phyloP scores from a whole-genome alignment of 2,113 vertebrate species.

The Phrynocephalus versicolor region DNA sequence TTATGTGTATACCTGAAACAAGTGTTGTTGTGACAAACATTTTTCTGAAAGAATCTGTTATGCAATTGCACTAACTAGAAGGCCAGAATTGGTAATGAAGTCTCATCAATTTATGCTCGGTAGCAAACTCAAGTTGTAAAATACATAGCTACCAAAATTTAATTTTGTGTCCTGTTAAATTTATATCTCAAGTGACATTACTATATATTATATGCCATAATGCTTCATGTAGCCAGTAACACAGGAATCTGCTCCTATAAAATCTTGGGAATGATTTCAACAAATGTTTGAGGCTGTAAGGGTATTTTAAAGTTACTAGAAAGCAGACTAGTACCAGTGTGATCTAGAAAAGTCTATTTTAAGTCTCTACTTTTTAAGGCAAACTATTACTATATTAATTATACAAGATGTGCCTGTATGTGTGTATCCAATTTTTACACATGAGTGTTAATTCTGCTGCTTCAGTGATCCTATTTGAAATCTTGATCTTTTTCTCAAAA shows the following conservation, averaged over 20 bases:
- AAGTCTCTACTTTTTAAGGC: slow-evolving; percentile 29
- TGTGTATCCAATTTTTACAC: slow-evolving; percentile 45
- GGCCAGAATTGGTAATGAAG: neutral
- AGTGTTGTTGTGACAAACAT: neutral
- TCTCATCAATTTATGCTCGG: neutral
- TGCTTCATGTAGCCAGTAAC: neutral
- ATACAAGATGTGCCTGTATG: slow-evolving; percentile 21
- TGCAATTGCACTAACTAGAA: neutral
- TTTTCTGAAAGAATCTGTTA: neutral
- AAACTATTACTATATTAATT: slow-evolving; percentile 36
- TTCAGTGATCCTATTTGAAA: slow-evolving; percentile 61
- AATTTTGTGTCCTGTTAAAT: neutral
- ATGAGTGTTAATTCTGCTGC: slow-evolving; percentile 48
- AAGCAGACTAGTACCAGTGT: slow-evolving; percentile 43
- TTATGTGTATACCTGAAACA: neutral
- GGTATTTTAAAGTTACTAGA: slow-evolving; percentile 67
- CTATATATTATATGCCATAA: neutral
- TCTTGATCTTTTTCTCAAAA: slow-evolving; percentile 39
- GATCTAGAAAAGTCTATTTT: neutral
- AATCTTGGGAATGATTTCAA: slow-evolving; percentile 35
- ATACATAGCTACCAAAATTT: neutral
- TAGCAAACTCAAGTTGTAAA: neutral
- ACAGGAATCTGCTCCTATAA: slow-evolving; percentile 49
- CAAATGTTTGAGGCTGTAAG: slow-evolving; percentile 49
- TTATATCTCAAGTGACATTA: neutral